phyloP scores from a whole-genome alignment of 2,113 vertebrate genomes.

The western clawed frog (Xenopus tropicalis) region UCB_Xtro_10.0 CM004449.2:24485001-24485500 shows the following conservation, averaged over 20 bases:
- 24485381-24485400: neutral
- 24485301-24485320: neutral
- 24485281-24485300: neutral
- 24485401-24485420: neutral
- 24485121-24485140: neutral
- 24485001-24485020: no score
- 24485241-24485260: slow-evolving; percentile 1
- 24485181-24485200: neutral
- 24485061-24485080: no score
- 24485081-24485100: no score
- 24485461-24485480: no score
- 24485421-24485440: neutral
- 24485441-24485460: no score
- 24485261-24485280: neutral
- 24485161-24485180: neutral
- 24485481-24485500: no score
- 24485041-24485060: no score
- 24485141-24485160: neutral
- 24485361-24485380: neutral
- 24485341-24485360: neutral
- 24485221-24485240: neutral
- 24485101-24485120: neutral
- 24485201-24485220: neutral
- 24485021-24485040: no score
- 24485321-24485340: neutral